Conservation (phyloP, 2,113 vertebrate genomes). For the Dasyornis broadbenti region DNA sequence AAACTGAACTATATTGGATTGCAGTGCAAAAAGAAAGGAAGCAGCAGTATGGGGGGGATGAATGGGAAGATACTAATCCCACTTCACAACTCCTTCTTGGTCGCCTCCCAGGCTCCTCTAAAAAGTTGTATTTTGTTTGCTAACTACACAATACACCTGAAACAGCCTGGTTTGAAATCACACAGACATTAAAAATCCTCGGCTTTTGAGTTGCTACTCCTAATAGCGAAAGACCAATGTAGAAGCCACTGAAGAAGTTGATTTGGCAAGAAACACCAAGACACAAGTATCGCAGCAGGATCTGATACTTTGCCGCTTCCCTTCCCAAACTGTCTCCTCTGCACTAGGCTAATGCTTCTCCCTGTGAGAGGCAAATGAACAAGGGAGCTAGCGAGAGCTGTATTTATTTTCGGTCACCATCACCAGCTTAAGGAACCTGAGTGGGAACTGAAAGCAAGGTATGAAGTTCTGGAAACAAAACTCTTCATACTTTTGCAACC, state of each 20-base stretch:
- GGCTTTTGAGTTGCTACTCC: background rate
- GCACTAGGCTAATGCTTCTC: background rate
- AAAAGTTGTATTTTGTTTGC: background rate
- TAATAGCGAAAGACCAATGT: background rate
- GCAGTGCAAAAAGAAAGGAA: background rate
- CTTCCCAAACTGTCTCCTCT: background rate
- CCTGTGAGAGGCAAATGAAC: background rate
- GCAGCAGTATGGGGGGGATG: background rate
- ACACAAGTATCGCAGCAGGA: background rate
- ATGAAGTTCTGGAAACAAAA: background rate
- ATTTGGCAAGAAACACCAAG: background rate
- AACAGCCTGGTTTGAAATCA: background rate
- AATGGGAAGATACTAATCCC: background rate
- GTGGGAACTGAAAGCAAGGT: background rate
- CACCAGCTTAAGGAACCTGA: background rate
- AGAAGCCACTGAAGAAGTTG: background rate
- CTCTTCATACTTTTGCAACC: background rate
- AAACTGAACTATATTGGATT: background rate
- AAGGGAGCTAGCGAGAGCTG: background rate
- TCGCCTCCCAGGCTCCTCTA: background rate
- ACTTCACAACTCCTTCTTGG: background rate
- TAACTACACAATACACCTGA: background rate
- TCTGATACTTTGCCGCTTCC: background rate
- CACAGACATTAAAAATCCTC: background rate
- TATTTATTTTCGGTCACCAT: background rate